phyloP scores from a whole-genome alignment of 2,888 invertebrate species.

The Tenthredo amoena region DNA sequence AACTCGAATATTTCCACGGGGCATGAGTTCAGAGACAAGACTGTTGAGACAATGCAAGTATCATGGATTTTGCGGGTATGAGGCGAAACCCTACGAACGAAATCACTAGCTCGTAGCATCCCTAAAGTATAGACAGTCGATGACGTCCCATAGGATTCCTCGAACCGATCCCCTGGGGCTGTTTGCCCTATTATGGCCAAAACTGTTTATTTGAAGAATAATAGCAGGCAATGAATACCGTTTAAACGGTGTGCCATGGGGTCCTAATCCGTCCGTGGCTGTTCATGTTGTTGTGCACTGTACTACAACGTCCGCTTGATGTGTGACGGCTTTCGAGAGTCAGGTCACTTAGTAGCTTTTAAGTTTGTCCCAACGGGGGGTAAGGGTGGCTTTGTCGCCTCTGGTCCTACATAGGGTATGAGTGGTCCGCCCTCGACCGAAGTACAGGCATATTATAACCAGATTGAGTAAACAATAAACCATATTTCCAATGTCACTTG shows the following conservation, averaged over 20 bases:
- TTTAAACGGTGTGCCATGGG: constrained; percentile 42
- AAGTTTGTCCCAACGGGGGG: constrained; percentile 41
- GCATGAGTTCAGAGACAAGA: background rate
- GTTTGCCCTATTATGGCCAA: constrained; percentile 51
- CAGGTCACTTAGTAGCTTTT: constrained; percentile 52
- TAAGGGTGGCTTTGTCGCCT: constrained; percentile 5
- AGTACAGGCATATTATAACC: constrained; percentile 31
- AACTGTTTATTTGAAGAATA: constrained; percentile 50
- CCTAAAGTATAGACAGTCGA: constrained; percentile 22
- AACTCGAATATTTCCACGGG: background rate
- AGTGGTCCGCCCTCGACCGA: background rate
- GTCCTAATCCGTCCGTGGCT: constrained; percentile 39
- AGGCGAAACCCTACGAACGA: background rate
- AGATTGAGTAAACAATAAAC: constrained; percentile 39
- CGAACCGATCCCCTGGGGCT: constrained; percentile 40
- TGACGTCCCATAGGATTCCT: constrained; percentile 14
- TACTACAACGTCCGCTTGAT: background rate
- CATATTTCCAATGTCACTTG: background rate
- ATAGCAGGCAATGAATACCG: constrained; percentile 48
- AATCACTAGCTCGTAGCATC: constrained; percentile 18
- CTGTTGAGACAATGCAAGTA: background rate
- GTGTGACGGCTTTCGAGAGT: constrained; percentile 44
- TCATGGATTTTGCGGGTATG: background rate
- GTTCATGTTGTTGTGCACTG: constrained; percentile 21
- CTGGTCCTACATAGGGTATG: background rate